phyloP scores from a whole-genome alignment of 2,113 vertebrate species.

The Platanista minor region DNA sequence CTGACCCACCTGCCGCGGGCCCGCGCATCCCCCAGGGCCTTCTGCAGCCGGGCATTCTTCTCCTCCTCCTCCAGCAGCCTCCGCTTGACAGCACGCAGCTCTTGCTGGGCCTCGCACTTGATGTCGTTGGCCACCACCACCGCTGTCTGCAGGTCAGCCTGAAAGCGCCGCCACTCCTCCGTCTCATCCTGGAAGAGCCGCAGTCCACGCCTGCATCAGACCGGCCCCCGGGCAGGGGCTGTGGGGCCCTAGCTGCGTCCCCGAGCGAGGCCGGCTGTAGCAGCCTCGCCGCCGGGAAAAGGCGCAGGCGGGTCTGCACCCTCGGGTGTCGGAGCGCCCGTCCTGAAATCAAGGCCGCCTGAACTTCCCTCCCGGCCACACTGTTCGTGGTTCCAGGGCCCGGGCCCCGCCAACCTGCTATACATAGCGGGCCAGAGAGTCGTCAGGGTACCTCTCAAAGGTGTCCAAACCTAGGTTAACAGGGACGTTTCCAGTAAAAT shows the following conservation, averaged over 20 bases:
- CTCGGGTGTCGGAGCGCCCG: neutral
- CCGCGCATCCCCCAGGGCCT: constrained; percentile 90
- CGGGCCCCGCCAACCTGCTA: neutral
- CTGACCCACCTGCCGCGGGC: constrained; percentile 86
- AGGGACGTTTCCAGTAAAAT: neutral
- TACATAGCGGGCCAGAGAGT: neutral
- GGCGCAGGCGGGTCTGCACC: neutral
- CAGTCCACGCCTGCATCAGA: neutral
- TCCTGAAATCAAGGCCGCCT: neutral
- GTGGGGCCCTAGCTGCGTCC: neutral
- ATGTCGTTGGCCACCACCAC: constrained; percentile 99
- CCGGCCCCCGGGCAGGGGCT: too few relatives aligned
- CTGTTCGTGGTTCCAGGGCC: too few relatives aligned
- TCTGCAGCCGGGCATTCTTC: constrained; percentile 86
- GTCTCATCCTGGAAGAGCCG: constrained; percentile 88
- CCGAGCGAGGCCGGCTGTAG: rapidly evolving
- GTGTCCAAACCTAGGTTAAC: neutral
- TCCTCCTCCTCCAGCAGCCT: constrained; percentile 94
- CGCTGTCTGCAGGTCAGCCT: constrained; percentile 96
- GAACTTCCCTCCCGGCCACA: neutral
- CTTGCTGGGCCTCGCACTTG: constrained; percentile 97
- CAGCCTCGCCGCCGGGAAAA: neutral
- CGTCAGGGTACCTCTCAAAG: neutral
- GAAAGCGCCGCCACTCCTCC: constrained; percentile 96
- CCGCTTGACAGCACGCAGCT: constrained; percentile 89